These are phyloP conservation scores for Oreochromis mossambicus DNA, from an alignment of 2,797 vertebrate species.

Conservation along the genomic window DNA sequence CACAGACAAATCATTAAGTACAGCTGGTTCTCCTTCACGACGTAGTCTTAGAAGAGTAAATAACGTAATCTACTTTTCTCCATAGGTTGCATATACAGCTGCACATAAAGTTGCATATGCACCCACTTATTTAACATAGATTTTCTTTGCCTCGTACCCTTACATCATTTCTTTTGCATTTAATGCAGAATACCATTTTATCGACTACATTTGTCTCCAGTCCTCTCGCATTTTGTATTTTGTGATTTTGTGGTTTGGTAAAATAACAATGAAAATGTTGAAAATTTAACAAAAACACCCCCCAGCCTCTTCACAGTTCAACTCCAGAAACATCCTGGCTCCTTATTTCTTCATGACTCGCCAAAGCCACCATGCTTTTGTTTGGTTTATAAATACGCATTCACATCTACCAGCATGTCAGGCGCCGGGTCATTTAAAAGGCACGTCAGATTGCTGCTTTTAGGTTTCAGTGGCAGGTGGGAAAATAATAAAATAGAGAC, in stretches of 20 bases:
- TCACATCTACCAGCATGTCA: neutral
- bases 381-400: constrained; percentile 32
- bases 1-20: neutral
- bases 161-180: neutral
- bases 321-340: neutral
- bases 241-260: rapidly evolving
- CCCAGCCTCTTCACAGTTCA: rapidly evolving
- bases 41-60: neutral
- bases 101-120: neutral
- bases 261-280: neutral
- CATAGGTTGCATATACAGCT: neutral
- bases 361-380: neutral
- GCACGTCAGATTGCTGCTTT: neutral
- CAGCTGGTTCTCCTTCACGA: neutral
- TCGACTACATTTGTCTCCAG: neutral
- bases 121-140: neutral
- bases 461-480: neutral
- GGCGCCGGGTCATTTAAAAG: neutral
- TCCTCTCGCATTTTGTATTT: neutral
- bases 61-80: rapidly evolving
- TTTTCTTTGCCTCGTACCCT: rapidly evolving
- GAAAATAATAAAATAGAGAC: neutral
- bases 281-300: rapidly evolving
- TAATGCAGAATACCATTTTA: neutral
- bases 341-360: neutral